Evolutionary conservation across 1,140 invertebrate species (phyloP).

Genomic region (Diabrotica undecimpunctata): DNA sequence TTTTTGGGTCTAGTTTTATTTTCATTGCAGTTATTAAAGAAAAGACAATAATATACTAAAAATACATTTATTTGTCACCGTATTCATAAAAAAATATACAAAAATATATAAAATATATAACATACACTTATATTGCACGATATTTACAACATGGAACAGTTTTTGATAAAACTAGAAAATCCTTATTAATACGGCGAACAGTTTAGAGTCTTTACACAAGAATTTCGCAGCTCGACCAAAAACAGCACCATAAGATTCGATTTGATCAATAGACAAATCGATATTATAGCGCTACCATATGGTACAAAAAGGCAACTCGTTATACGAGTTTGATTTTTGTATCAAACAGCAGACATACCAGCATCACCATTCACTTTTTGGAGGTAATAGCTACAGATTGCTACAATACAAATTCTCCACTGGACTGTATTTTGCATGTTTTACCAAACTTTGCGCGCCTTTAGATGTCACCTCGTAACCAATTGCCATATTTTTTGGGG

Average conservation of each 20-base stretch:
- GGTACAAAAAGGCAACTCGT: constrained; percentile 21
- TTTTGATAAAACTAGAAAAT: constrained; percentile 20
- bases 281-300: constrained; percentile 17
- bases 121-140: constrained; percentile 32
- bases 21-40: too few species aligned
- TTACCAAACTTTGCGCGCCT: not conserved
- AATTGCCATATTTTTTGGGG: not conserved
- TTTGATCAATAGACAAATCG: constrained; percentile 8
- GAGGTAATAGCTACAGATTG: not conserved
- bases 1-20: too few species aligned
- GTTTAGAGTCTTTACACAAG: constrained; percentile 29
- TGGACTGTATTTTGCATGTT: not conserved
- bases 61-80: constrained; percentile 36
- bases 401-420: not conserved
- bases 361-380: constrained; percentile 16
- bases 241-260: not conserved
- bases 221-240: constrained; percentile 12
- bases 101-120: constrained; percentile 32
- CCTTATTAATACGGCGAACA: constrained; percentile 32
- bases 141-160: constrained; percentile 30
- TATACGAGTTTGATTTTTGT: constrained; percentile 18
- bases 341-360: constrained; percentile 4
- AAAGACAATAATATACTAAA: constrained; percentile 3
- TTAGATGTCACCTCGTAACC: not conserved
- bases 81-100: constrained; percentile 32